These are phyloP conservation scores for Sthenelais limicola DNA, from an alignment of 2,888 invertebrate species.

Conservation along the genomic window DNA sequence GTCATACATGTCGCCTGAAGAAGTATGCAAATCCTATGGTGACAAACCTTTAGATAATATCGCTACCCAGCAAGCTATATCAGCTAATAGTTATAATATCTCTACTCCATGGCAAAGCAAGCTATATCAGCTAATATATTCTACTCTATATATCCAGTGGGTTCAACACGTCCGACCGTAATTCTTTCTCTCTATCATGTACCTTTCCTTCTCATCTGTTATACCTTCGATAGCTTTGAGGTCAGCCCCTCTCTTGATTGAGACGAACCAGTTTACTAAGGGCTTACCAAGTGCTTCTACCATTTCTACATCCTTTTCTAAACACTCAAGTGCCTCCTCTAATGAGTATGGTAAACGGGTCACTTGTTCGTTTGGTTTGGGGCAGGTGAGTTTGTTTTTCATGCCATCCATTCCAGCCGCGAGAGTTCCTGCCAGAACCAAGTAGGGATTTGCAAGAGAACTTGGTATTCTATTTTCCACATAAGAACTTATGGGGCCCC, in stretches of 20 bases:
- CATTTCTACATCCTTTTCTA: conserved; percentile 45
- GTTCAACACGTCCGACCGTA: too few relatives aligned
- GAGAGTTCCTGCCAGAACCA: conserved; percentile 49
- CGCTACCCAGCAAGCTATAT: too few relatives aligned
- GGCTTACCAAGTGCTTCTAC: conserved; percentile 42
- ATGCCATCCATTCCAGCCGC: conserved; percentile 53
- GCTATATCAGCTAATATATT: too few relatives aligned
- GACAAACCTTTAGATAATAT: too few relatives aligned
- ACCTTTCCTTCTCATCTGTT: conserved; percentile 45
- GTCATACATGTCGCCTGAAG: too few relatives aligned
- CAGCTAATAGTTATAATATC: too few relatives aligned
- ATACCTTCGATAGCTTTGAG: background rate
- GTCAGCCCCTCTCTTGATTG: background rate
- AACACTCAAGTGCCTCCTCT: conserved; percentile 44
- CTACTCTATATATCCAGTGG: too few relatives aligned
- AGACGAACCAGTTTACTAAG: conserved; percentile 31
- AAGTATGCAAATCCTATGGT: too few relatives aligned
- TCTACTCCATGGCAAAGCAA: too few relatives aligned
- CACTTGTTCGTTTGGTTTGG: background rate
- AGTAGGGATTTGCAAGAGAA: conserved; percentile 47
- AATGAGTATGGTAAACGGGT: conserved; percentile 41
- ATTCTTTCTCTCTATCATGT: conserved; percentile 76
- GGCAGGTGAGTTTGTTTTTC: conserved; percentile 40
- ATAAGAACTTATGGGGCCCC: conserved; percentile 41
- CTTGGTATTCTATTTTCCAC: conserved; percentile 48